Conservation (phyloP, 2,113 vertebrate species). For the Sorex fumeus region DNA sequence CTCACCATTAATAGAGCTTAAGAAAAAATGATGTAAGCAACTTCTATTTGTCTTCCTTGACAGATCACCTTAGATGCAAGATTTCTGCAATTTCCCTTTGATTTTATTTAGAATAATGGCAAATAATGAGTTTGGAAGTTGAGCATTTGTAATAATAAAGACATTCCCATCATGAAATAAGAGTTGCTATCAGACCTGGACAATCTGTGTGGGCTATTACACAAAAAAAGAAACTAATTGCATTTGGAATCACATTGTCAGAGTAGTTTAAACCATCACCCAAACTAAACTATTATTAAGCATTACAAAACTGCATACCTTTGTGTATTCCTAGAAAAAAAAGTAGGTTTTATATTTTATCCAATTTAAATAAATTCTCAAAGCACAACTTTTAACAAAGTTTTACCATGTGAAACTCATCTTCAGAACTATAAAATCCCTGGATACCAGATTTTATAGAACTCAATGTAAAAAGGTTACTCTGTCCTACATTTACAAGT, state of each 20-base stretch:
- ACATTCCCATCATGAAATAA: neutral
- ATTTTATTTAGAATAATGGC: neutral
- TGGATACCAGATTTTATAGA: constrained; percentile 14
- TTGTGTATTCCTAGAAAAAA: neutral
- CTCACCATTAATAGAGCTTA: neutral
- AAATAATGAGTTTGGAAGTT: neutral
- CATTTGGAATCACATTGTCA: neutral
- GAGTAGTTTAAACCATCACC: neutral
- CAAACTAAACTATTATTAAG: constrained; percentile 24
- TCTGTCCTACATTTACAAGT: constrained; percentile 19
- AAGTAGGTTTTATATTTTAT: constrained; percentile 70
- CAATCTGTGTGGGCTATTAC: neutral
- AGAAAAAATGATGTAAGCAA: neutral
- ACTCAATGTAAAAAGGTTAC: neutral
- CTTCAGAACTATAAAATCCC: constrained; percentile 68
- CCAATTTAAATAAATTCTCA: constrained; percentile 74
- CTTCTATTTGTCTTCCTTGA: neutral
- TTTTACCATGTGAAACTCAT: constrained; percentile 77
- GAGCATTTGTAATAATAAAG: neutral
- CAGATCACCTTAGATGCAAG: neutral
- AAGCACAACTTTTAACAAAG: constrained; percentile 79
- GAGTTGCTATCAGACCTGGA: neutral
- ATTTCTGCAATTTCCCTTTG: neutral
- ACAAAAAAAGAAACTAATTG: neutral
- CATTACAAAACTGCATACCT: constrained; percentile 69